Evolutionary conservation across 2,797 vertebrate species (phyloP), one percentile per base, ranked within the genome.

Genomic region (Phoebastria nigripes): DNA sequence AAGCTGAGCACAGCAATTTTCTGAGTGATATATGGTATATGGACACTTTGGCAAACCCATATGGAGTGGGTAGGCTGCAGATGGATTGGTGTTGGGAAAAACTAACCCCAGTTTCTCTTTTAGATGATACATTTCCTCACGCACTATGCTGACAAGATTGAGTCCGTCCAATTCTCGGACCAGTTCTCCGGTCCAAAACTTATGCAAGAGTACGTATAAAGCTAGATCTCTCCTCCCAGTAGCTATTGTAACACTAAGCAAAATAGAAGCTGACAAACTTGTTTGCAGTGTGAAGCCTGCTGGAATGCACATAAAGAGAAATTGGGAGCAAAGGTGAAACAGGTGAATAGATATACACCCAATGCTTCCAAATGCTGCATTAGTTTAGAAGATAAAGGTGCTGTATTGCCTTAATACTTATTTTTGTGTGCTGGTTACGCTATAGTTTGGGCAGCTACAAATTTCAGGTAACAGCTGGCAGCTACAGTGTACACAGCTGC

Each of bases 181-280:
- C 99, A 99, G 98, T 99, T 99, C 98, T 99, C 99, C 98, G 99
- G 99, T 99, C 99, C 99, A 99, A 99, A 99, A 99, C 98, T 99
- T 99, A 99, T 99, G 99, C 99, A 99, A 99, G 99, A 99, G 99
- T 99, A 98, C 4, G 98, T 98, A 97, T 91, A 56, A 93, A 73
- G 66, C 58, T 82, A 21, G 33, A 91, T 87, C 49, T 94, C 15
- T 37, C 74, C 59, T 83, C 52, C 42, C 47, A 41, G 35, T 51
- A 87, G 73, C n/a, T 77, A 6, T 25, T 65, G 31, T 81, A 90
- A 69, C 28, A 29, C 46, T 76, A 52, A 41, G 51, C 37, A 66
- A 77, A 73, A 39, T 9, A 70, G 54, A 81, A 62, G 58, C 54
- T 88, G 72, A 37, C 62, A 71, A 22, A 80, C 28, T 46, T 41